Evolutionary conservation across 2,797 vertebrate species (phyloP), one percentile per base, ranked within the genome.

Genomic region (Bradypodion pumilum): DNA sequence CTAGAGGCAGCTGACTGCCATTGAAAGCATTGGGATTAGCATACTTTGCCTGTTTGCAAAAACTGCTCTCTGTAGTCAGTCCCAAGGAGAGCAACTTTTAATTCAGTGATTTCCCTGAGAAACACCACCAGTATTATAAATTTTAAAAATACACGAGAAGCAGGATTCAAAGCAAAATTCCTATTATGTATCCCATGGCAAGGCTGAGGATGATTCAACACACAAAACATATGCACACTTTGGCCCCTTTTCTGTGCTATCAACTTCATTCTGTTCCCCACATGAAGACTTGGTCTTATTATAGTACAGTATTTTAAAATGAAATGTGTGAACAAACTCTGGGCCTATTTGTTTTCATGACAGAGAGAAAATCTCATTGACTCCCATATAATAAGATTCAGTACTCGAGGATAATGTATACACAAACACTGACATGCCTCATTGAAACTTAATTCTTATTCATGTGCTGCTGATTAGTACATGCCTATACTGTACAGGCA

Each of bases 81-180:
- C 37, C 49, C 65, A 32, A 77, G 25, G 52, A 32, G 40, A 87
- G 37, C 37, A 70, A 78, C 52, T 77, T 79, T 84, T 74, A 85
- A 81, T 86, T 85, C 86, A 76, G 10, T 72, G 1, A 49, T 85
- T 80, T 46, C 84, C 19, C 23, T 81, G 63, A 70, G 89, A 83
- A 92, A 86, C 65, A 87, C 16, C 84, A 85, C 85, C 25, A 72
- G 2, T 23, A 27, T 35, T 86, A 83, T 88, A 49, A 85, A 84
- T 87, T 82, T 42, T 0, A 83, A 76, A 25, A 44, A 32, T 3
- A 60, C 44, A 35, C 49, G 19, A 76, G 52, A 46, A 56, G 19
- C 74, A 59, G 10, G 62, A 63, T 81, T 52, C 74, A 81, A 44
- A 62, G 74, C 56, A 27, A 42, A 83, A 70, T 81, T 81, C 79